Evolutionary conservation across 2,797 vertebrate genomes (phyloP), one percentile per base, ranked within the genome.

Genomic region (Caiman crocodilus): DNA sequence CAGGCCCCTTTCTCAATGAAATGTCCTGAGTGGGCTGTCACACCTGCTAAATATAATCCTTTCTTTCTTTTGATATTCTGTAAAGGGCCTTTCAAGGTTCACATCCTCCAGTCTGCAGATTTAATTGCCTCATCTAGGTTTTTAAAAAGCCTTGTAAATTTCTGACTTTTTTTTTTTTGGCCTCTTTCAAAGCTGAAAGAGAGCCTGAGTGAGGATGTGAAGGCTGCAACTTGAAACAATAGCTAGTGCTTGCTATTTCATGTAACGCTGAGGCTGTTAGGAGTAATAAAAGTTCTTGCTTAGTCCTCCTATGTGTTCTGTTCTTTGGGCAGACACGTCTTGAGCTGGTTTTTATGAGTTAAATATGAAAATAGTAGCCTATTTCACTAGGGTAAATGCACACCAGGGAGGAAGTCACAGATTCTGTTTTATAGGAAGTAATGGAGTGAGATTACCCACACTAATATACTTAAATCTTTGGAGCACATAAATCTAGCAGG

Each of bases 1-100:
- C 98, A 98, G 95, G 92, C 90, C 96, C 42, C 94, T 96, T 96
- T 95, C 42, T 93, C 98, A 96, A 95, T 96, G 96, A 97, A 97
- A 97, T 96, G 97, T 96, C 97, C 94, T 97, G 96, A 73, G 81
- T 97, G 94, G 95, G 90, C 94, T 97, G 97, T 98, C 97, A 98
- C 98, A 98, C 98, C 98, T 98, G 98, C 97, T 98, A 98, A 98
- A 98, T 98, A 97, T 98, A 98, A 98, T 97, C 95, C 95, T 94
- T 91, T 95, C 96, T 96, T 97, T 96, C 98, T 98, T 98, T 98
- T 98, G 97, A 98, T 98, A 97, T 97, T 97, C 95, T 95, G 96
- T 97, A 97, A 98, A 97, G 92, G 97, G 95, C 96, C 96, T 98
- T 97, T 97, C 98, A 97, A 98, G 96, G 97, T 97, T 98, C 97